Base-by-base conservation (phyloP, 2,888 invertebrate species). In the Chalcosyrphus nemorum region DNA sequence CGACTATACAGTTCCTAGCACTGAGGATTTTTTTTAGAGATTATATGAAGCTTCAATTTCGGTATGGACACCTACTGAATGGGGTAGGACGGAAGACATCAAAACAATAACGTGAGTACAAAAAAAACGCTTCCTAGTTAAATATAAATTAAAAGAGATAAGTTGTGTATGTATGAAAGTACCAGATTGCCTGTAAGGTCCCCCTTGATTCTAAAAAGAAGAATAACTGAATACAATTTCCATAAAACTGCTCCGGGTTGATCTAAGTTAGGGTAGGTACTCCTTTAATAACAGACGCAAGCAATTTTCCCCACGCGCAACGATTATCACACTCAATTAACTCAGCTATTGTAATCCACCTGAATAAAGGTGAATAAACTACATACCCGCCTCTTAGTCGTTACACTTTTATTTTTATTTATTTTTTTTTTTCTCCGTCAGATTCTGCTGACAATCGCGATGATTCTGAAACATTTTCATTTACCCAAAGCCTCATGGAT, bases 311-410 rank as follows among this genome's bases (percentile, higher is more conserved):
- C 52, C 24, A 56, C 47, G 65, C 32, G 54, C 66, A 66, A 17
- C 43, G 66, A 77, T 72, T 82, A 77, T 74, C 63, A 72, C 50
- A 76, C 71, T 82, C 77, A 82, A 82, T 82, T 77, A 82, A 82
- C 66, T 66, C 41, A 4, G 43, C 71, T 35, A 50, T 72, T 66
- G 59, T 72, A 77, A 82, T 72, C 66, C 41, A 41, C 38, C 35
- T 38, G 24, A 43, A 17, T 38, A 43, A 24, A 72, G 81, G 77
- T 82, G 81, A 82, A 82, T 27, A 82, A 82, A 82, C 81, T 77
- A 47, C 27, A 35, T 17, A 17, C 17, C 7, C 63, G 19, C 29
- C 52, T 35, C 6, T 29, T 50, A 54, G 27, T 56, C 15, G 41
- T 54, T 54, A 24, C 29, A 54, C 2, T 21, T 32, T 3, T 7